A percentile compares a stretch with the other conserved stretches of the same genome.
phyloP scores from a whole-genome alignment of 2,797 vertebrate species.

The Champsocephalus gunnari region DNA sequence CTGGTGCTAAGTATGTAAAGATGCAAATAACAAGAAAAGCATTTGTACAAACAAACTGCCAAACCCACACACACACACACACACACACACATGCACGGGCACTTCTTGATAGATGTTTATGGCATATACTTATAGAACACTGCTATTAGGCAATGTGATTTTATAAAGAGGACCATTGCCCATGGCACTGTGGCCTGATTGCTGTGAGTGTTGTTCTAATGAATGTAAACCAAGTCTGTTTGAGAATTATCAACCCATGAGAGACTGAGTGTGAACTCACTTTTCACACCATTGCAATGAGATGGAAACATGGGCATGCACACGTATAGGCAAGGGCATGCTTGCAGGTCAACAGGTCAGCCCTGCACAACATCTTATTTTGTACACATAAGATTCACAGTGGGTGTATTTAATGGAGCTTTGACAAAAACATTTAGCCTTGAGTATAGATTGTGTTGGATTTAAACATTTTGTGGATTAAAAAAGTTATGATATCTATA shows the following conservation, averaged over 20 bases:
- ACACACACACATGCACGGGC: constrained; percentile 67
- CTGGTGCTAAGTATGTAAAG: constrained; percentile 53
- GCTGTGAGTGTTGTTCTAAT: constrained; percentile 85
- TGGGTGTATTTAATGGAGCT: no score
- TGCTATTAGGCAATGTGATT: constrained; percentile 85
- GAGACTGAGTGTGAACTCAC: constrained; percentile 62
- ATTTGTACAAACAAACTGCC: constrained; percentile 69
- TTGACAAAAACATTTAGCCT: no score
- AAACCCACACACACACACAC: constrained; percentile 66
- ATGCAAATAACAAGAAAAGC: constrained; percentile 62
- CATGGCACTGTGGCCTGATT: constrained; percentile 83
- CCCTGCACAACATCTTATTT: not conserved
- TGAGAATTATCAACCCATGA: constrained; percentile 80
- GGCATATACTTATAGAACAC: constrained; percentile 85
- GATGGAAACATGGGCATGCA: constrained; percentile 42
- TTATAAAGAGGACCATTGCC: constrained; percentile 83
- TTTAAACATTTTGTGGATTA: no score
- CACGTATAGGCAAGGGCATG: constrained; percentile 56
- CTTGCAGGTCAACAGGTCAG: not conserved
- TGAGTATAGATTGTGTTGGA: no score
- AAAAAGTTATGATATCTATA: no score
- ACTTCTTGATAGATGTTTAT: constrained; percentile 87
- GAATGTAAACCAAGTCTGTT: constrained; percentile 86
- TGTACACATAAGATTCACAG: no score
- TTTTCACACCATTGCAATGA: constrained; percentile 69